Percentiles rank a stretch among this genome's conserved stretches.
Evolutionary conservation across 2,797 vertebrate genomes (phyloP).

Genomic region (Amphiprion clarkii): DNA sequence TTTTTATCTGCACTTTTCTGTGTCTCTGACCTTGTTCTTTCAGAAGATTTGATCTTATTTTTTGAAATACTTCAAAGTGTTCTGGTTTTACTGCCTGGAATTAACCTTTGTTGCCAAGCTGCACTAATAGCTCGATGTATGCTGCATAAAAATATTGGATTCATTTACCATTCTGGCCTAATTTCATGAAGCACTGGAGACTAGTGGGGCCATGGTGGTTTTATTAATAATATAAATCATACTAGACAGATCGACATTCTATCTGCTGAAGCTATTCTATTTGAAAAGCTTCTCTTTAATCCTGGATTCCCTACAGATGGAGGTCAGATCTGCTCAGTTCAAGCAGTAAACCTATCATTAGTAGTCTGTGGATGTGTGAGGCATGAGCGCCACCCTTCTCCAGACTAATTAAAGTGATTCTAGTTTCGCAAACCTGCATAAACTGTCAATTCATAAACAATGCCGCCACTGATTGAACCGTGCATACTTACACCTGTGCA

Average conservation of each 20-base stretch:
- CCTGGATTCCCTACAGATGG: constrained; percentile 2
- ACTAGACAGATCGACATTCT: background rate
- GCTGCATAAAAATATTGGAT: constrained; percentile 2
- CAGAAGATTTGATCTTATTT: background rate
- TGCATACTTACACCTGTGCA: background rate
- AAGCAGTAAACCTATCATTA: constrained; percentile 20
- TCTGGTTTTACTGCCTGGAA: background rate
- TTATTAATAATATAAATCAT: constrained; percentile 38
- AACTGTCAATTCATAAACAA: background rate
- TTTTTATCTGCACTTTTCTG: background rate
- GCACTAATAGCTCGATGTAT: background rate
- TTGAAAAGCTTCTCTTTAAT: constrained; percentile 9
- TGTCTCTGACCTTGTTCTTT: background rate
- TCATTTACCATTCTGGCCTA: constrained; percentile 2
- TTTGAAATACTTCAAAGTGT: background rate
- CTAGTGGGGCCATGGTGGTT: constrained; percentile 2
- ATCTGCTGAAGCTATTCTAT: constrained; percentile 3
- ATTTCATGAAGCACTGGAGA: background rate
- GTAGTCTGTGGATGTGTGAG: background rate
- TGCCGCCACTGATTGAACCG: background rate
- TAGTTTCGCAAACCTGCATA: background rate
- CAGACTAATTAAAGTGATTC: background rate
- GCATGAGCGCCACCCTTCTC: background rate
- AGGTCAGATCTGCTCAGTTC: background rate
- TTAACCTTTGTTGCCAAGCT: constrained; percentile 10